Conservation (phyloP, 2,888 invertebrate genomes). For the Boloria euphrosyne region DNA sequence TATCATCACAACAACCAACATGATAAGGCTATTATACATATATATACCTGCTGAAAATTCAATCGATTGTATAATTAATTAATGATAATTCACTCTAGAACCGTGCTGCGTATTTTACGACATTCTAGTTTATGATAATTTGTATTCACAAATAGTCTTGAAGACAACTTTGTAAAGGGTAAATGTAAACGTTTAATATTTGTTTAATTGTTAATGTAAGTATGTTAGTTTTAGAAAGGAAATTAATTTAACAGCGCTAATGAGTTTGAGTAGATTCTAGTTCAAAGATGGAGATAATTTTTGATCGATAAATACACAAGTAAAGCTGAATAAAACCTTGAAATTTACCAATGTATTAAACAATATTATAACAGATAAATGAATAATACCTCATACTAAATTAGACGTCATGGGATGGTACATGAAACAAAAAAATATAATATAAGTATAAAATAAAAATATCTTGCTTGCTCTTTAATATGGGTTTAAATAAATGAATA, state of each 20-base stretch:
- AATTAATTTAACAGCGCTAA: no score
- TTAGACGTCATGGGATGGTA: constrained; percentile 69
- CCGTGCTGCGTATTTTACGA: constrained; percentile 47
- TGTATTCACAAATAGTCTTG: constrained; percentile 33
- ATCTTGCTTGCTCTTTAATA: constrained; percentile 4
- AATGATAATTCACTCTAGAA: constrained; percentile 48
- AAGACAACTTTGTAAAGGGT: constrained; percentile 25
- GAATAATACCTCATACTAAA: constrained; percentile 68
- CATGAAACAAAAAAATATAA: constrained; percentile 71
- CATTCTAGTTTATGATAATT: constrained; percentile 51
- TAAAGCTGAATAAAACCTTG: no score
- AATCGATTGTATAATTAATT: constrained; percentile 43
- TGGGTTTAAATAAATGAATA: not conserved
- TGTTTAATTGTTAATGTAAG: constrained; percentile 30
- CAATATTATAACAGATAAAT: not conserved
- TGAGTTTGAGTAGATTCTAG: no score
- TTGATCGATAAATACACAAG: no score
- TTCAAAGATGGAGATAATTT: no score
- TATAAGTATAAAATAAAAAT: constrained; percentile 39
- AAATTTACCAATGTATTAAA: no score
- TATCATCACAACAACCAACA: constrained; percentile 1
- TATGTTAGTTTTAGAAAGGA: no score
- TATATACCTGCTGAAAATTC: constrained; percentile 26
- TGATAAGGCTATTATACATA: constrained; percentile 3
- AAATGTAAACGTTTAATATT: not conserved